Percentiles rank a stretch among this genome's conserved stretches.
Conservation (phyloP, 2,888 invertebrate genomes). For the Leptarthrus brevirostris region DNA sequence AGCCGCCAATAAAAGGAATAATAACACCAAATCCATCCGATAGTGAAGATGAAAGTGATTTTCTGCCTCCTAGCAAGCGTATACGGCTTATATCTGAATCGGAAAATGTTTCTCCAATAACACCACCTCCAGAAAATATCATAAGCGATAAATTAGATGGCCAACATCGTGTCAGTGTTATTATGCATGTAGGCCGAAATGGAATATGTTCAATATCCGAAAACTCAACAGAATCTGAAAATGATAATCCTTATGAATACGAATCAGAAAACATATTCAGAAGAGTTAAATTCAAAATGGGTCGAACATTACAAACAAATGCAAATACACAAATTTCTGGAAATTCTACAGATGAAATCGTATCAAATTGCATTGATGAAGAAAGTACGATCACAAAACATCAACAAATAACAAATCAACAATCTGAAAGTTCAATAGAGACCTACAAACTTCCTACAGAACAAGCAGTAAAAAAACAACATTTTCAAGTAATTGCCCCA, state of each 20-base stretch:
- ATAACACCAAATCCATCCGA: constrained; percentile 89
- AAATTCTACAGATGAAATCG: not conserved
- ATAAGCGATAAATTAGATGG: not conserved
- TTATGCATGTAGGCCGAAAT: constrained; percentile 86
- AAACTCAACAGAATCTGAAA: constrained; percentile 56
- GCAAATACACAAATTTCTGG: not conserved
- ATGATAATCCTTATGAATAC: constrained; percentile 2
- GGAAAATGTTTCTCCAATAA: constrained; percentile 38
- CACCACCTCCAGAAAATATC: constrained; percentile 55
- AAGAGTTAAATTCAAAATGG: constrained; percentile 66
- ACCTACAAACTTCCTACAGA: not conserved
- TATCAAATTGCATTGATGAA: not conserved
- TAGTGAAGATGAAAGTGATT: constrained; percentile 72
- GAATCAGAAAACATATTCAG: constrained; percentile 62
- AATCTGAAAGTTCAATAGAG: not conserved
- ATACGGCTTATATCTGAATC: not conserved
- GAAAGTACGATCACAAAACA: not conserved
- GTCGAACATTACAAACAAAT: constrained; percentile 58
- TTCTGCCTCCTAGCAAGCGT: constrained; percentile 22
- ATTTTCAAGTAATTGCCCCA: constrained; percentile 55
- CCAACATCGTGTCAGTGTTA: constrained; percentile 77
- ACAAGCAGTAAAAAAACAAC: constrained; percentile 33
- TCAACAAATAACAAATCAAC: not conserved
- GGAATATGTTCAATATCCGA: constrained; percentile 72
- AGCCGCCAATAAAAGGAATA: constrained; percentile 61